Evolutionary conservation across 1,140 invertebrate genomes (phyloP).

Genomic region (Steinernema feltiae): DNA sequence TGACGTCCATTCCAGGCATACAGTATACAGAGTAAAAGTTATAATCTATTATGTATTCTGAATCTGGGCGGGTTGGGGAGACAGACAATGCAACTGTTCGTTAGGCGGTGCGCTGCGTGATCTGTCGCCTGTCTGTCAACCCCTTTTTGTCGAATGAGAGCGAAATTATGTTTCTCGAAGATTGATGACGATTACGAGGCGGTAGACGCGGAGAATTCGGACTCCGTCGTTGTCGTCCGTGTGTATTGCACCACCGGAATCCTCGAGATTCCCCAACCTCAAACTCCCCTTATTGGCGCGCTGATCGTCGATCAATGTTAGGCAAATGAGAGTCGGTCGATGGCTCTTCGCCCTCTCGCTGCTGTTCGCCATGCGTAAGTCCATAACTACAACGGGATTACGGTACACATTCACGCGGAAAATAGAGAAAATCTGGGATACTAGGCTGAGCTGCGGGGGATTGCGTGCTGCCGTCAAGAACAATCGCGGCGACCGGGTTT

Average conservation of each 20-base stretch:
- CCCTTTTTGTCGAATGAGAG: conserved; percentile 1
- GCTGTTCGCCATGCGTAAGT: too few species aligned
- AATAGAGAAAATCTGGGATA: neutral
- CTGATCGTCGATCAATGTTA: too few species aligned
- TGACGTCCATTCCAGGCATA: too few species aligned
- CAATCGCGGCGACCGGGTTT: neutral
- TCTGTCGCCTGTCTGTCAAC: neutral
- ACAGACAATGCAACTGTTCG: conserved; percentile 10
- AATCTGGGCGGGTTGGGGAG: too few species aligned
- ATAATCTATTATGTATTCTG: too few species aligned
- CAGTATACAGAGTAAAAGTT: too few species aligned
- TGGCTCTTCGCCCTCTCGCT: neutral
- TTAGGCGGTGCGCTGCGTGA: neutral
- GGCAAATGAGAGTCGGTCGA: neutral
- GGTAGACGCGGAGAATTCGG: neutral
- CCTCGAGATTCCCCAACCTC: too few species aligned
- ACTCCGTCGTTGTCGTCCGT: too few species aligned
- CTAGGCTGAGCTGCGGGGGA: conserved; percentile 1
- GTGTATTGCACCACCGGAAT: too few species aligned
- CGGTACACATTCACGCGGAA: too few species aligned
- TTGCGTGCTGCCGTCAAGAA: neutral
- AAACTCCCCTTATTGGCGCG: too few species aligned
- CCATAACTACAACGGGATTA: too few species aligned
- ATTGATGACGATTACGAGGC: neutral
- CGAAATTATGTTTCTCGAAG: conserved; percentile 13